A percentile compares a stretch with the other conserved stretches of the same genome.
phyloP scores from a whole-genome alignment of 2,888 invertebrate species.

The Drosophila mayaguana region DNA sequence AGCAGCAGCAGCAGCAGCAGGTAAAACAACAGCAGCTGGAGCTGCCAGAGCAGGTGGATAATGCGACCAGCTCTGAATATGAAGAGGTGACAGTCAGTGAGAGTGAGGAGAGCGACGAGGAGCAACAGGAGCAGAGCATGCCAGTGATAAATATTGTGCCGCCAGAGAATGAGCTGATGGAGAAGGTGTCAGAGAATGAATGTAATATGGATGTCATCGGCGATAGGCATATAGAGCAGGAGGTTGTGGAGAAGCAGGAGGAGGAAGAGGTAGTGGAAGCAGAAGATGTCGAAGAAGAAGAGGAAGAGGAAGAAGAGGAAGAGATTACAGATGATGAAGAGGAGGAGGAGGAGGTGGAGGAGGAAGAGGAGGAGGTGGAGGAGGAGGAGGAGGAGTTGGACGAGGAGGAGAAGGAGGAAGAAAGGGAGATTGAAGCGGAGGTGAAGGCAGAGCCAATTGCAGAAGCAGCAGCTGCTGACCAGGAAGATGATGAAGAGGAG shows the following conservation, averaged over 20 bases:
- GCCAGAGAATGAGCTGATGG: conserved; percentile 44
- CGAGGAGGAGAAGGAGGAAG: conserved; percentile 15
- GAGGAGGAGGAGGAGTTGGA: conserved; percentile 12
- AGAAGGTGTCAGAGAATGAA: conserved; percentile 39
- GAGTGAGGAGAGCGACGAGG: conserved; percentile 36
- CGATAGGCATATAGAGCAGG: conserved; percentile 25
- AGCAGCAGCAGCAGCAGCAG: conserved; percentile 1
- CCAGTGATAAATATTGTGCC: conserved; percentile 64
- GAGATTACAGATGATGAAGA: conserved; percentile 32
- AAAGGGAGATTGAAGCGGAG: conserved; percentile 18
- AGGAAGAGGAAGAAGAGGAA: conserved; percentile 56
- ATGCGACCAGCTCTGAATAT: conserved; percentile 55
- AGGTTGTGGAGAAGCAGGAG: conserved; percentile 25
- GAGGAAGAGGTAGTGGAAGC: not conserved
- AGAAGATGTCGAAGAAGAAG: conserved; percentile 10
- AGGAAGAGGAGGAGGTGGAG: conserved; percentile 23
- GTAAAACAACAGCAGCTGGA: not conserved
- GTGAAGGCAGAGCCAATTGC: conserved; percentile 9
- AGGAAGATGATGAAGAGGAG: conserved; percentile 41
- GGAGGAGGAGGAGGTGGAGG: conserved; percentile 22
- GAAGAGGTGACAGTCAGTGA: conserved; percentile 64
- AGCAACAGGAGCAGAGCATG: not conserved
- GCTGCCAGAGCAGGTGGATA: not conserved
- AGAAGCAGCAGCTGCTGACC: not conserved
- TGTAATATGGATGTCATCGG: conserved; percentile 34